Base-by-base conservation (phyloP, 2,113 vertebrate species). In the Gorsachius goisagi region DNA sequence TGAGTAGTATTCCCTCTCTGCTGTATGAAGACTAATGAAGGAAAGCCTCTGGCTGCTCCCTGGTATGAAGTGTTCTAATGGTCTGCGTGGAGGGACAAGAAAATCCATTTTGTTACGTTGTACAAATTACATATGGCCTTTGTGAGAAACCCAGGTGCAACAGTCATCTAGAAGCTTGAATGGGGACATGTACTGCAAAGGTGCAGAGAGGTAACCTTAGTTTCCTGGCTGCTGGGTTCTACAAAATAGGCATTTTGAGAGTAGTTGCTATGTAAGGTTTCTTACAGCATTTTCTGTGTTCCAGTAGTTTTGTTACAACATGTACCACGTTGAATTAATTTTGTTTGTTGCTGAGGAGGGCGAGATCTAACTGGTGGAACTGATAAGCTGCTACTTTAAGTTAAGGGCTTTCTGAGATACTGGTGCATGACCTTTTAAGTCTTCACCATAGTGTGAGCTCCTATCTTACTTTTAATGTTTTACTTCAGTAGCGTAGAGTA, bases 21-120 rank as follows among this genome's bases (percentile, higher is more conserved):
- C 47, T 18, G 15, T 4, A 0, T 13, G 15, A 39, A 35, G 11
- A 20, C 12, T 47, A 6, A 28, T 23, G 67, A 47, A 82, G 49
- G n/a, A 68, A 64, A 62, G 22, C 11, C 5, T 21, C 19, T 17
- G 17, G 7, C 63, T 30, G 21, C 30, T 35, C 9, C 44, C 18
- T 32, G 10, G 5, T 49, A 28, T 18, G 45, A 55, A 39, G 18
- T 35, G 14, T 15, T 53, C 33, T 24, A 15, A 0, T 10, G 52
- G 30, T 27, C 45, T 58, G 12, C 1, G 5, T 28, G 2, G n/a
- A 71, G 47, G 28, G 49, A 24, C 19, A n/a, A n/a, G 14, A 55
- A 74, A 21, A 28, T 67, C 3, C 2, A 16, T 74, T 44, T 44
- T 58, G 5, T 47, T 71, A 4, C 0, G 0, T 16, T 26, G 6